A percentile compares a stretch with the other conserved stretches of the same genome.
Evolutionary conservation across 2,888 invertebrate genomes (phyloP).

Genomic region (Bombylius discolor): DNA sequence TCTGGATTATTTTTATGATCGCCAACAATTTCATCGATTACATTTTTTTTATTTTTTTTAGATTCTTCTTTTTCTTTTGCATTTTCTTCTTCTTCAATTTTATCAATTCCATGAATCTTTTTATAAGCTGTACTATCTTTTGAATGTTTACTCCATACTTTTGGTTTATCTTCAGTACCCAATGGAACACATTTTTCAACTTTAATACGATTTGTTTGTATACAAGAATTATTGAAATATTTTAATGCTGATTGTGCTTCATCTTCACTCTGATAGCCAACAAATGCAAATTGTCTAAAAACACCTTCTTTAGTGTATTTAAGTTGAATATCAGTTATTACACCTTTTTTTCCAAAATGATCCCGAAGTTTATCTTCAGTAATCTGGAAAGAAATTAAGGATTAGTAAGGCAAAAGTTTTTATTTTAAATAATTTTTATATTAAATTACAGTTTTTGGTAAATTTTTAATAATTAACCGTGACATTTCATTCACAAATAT

Average conservation of each 20-base stretch:
- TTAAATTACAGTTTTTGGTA: slow-evolving; percentile 63
- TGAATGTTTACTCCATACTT: slow-evolving; percentile 89
- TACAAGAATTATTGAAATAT: slow-evolving; percentile 71
- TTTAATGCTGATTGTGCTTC: slow-evolving; percentile 66
- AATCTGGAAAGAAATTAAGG: slow-evolving; percentile 43
- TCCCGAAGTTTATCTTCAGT: slow-evolving; percentile 62
- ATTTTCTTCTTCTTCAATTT: slow-evolving; percentile 22
- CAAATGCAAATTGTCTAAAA: slow-evolving; percentile 86
- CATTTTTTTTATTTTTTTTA: slow-evolving; percentile 32
- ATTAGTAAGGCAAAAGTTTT: not conserved
- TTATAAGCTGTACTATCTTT: slow-evolving; percentile 57
- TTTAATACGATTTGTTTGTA: slow-evolving; percentile 67
- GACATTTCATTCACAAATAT: slow-evolving; percentile 45
- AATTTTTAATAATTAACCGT: slow-evolving; percentile 77
- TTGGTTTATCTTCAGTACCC: slow-evolving; percentile 62
- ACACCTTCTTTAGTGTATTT: slow-evolving; percentile 85
- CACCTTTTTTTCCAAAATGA: slow-evolving; percentile 66
- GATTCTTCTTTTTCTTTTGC: slow-evolving; percentile 20
- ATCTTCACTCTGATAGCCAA: slow-evolving; percentile 74
- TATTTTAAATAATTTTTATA: not conserved
- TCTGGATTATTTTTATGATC: slow-evolving; percentile 79
- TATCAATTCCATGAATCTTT: slow-evolving; percentile 37
- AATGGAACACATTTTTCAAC: slow-evolving; percentile 61
- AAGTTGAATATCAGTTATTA: slow-evolving; percentile 83
- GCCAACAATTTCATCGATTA: slow-evolving; percentile 53